Percentiles rank a stretch among this genome's conserved stretches.
Evolutionary conservation across 1,140 invertebrate genomes (phyloP).

Genomic region (Drosophila dunni): DNA sequence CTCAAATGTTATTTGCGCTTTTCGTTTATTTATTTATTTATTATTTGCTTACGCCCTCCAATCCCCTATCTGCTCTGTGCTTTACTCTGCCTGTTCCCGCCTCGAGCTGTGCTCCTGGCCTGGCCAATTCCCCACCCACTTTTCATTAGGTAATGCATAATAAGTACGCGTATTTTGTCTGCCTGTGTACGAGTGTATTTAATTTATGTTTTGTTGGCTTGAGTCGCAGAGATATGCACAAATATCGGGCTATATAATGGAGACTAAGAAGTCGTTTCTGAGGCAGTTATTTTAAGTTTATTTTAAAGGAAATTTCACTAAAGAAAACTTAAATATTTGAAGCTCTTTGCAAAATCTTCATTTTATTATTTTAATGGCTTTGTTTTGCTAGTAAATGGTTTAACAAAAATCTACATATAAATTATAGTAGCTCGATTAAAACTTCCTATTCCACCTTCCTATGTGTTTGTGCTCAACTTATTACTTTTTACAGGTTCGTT

Average conservation of each 20-base stretch:
- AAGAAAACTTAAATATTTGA: too few relatives aligned
- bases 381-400: too few relatives aligned
- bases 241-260: background rate
- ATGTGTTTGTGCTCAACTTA: too few relatives aligned
- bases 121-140: slow-evolving; percentile 50
- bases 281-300: too few relatives aligned
- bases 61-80: background rate
- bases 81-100: background rate
- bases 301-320: too few relatives aligned
- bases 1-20: slow-evolving; percentile 83
- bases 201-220: slow-evolving; percentile 60
- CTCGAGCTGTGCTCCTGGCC: slow-evolving; percentile 4
- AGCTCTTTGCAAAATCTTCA: too few relatives aligned
- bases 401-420: background rate
- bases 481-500: background rate
- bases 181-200: slow-evolving; percentile 59
- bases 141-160: slow-evolving; percentile 82
- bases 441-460: background rate
- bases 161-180: slow-evolving; percentile 53
- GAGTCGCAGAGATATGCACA: slow-evolving; percentile 18
- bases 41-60: slow-evolving; percentile 72
- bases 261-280: background rate
- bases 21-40: slow-evolving; percentile 80
- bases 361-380: too few relatives aligned
- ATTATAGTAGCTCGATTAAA: background rate